A percentile compares a stretch with the other conserved stretches of the same genome.
phyloP scores from a whole-genome alignment of 2,113 vertebrate genomes.

The Chaetodon trifascialis region DNA sequence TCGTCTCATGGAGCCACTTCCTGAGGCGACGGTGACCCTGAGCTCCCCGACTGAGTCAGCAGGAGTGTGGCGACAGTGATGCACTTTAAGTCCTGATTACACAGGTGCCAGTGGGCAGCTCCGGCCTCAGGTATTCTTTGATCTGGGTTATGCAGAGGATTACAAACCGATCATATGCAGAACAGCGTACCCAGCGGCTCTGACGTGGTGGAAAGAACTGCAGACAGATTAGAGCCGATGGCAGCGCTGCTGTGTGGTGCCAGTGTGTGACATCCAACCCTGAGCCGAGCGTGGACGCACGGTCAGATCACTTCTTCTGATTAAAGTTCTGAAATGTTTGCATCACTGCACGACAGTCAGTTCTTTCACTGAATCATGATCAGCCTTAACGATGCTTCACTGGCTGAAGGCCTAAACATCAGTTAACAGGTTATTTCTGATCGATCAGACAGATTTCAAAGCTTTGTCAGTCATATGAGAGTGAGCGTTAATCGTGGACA shows the following conservation, averaged over 20 bases:
- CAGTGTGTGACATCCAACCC: no score
- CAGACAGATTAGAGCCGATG: slow-evolving; percentile 37
- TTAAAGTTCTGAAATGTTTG: background rate
- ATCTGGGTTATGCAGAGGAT: slow-evolving; percentile 47
- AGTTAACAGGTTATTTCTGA: background rate
- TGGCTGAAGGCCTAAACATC: background rate
- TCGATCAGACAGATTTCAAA: background rate
- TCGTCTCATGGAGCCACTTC: background rate
- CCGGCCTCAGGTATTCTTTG: slow-evolving; percentile 34
- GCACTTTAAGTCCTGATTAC: slow-evolving; percentile 26
- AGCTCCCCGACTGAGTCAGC: slow-evolving; percentile 57
- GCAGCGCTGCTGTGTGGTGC: background rate
- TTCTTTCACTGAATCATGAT: background rate
- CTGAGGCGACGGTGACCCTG: slow-evolving; percentile 61
- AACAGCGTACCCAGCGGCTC: background rate
- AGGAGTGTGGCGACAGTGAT: background rate
- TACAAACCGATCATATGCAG: slow-evolving; percentile 28
- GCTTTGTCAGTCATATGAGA: background rate
- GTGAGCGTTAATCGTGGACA: background rate
- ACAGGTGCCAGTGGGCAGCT: background rate
- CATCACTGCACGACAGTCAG: background rate
- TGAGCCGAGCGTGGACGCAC: no score
- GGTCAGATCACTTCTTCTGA: no score
- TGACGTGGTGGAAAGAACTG: slow-evolving; percentile 51
- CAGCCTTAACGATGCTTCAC: background rate